A percentile compares a stretch with the other conserved stretches of the same genome.
Evolutionary conservation across 1,140 invertebrate genomes (phyloP).

Genomic region (Melanaphis sacchari): DNA sequence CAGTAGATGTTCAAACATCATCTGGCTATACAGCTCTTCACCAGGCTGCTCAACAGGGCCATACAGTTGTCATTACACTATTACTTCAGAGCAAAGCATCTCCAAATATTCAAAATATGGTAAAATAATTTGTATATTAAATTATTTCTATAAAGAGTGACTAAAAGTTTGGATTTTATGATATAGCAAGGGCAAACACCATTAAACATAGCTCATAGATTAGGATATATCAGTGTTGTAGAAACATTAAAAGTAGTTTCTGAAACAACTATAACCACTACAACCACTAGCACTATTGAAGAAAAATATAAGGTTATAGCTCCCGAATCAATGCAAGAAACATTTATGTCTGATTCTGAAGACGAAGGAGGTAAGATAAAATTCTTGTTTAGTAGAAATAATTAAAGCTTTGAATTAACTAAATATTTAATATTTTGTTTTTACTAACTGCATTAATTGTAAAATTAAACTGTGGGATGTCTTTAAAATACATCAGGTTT

Average conservation of each 20-base stretch:
- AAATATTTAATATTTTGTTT: slow-evolving; percentile 31
- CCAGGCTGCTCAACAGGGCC: slow-evolving; percentile 97
- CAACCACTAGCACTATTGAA: slow-evolving; percentile 73
- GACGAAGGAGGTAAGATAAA: slow-evolving; percentile 81
- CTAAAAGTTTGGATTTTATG: slow-evolving; percentile 53
- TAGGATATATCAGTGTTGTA: slow-evolving; percentile 97
- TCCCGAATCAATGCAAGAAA: slow-evolving; percentile 98
- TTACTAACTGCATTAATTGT: slow-evolving; percentile 44
- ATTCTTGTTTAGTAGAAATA: slow-evolving; percentile 61
- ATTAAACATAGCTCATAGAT: slow-evolving; percentile 91
- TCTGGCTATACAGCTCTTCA: slow-evolving; percentile 97
- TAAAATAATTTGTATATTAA: slow-evolving; percentile 68
- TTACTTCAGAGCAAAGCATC: slow-evolving; percentile 93
- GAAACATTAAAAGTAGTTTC: slow-evolving; percentile 98
- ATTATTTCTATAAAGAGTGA: background rate
- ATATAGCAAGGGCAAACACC: slow-evolving; percentile 94
- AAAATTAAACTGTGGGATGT: slow-evolving; percentile 1
- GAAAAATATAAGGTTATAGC: slow-evolving; percentile 97
- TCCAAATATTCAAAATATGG: slow-evolving; percentile 91
- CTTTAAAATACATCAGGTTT: background rate
- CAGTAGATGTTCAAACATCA: slow-evolving; percentile 74
- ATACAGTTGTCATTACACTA: slow-evolving; percentile 92
- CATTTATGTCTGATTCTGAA: slow-evolving; percentile 98
- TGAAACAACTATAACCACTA: slow-evolving; percentile 81
- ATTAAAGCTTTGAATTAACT: slow-evolving; percentile 44